Evolutionary conservation across 2,797 vertebrate species (phyloP), one percentile per base, ranked within the genome.

Genomic region (Labroides dimidiatus): DNA sequence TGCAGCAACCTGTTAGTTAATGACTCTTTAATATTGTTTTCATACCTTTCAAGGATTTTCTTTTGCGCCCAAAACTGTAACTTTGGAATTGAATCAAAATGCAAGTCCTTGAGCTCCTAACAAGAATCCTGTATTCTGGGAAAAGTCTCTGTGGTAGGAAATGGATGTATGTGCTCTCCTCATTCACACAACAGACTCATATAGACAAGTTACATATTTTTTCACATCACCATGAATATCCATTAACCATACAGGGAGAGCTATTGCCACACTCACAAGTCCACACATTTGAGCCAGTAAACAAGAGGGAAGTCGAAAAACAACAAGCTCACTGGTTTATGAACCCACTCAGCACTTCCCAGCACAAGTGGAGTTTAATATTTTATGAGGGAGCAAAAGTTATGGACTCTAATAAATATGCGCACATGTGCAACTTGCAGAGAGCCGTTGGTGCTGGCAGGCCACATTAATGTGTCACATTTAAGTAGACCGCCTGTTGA

Each of bases 391-490:
- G 87, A 86, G 83, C 81, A 85, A 81, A 92, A 87, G 88, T 92
- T 89, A 92, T 90, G 79, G 90, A 82, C 84, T 84, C 79, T 85
- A 89, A 92, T 93, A 92, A 93, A 93, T 89, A 89, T 88, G 83
- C 78, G 71, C 92, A 93, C 88, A 90, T 93, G 92, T 90, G 89
- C 87, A 80, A 76, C 87, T 89, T 88, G 89, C 88, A 80, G 70
- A 78, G 90, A 92, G 84, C 90, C 93, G 92, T 91, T 93, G 91
- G 87, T 89, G 83, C 78, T 89, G 91, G 89, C 91, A 92, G 91
- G 85, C 82, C 77, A 84, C 89, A 91, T 94, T 91, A 94, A 92
- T 91, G 85, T 90, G 91, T 93, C 93, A 91, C 87, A 91, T 93
- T 93, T 92, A 93, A 92, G 84, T 65, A 77, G 86, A 82, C 84